phyloP scores from a whole-genome alignment of 2,797 vertebrate species.

The Peromyscus attwateri region DNA sequence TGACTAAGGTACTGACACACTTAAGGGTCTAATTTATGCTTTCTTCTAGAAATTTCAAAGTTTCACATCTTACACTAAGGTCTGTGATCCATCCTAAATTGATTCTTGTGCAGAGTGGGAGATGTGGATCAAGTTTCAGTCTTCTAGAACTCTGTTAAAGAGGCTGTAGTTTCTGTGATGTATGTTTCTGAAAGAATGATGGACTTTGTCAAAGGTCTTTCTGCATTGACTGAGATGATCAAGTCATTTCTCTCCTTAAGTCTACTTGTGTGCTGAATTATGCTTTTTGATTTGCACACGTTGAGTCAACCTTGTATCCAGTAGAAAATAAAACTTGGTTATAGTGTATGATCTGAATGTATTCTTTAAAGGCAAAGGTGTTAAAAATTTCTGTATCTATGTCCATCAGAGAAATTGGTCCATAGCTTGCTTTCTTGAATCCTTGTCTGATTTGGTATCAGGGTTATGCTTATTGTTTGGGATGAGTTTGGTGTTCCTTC shows the following conservation, averaged over 20 bases:
- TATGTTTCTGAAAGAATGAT: background rate
- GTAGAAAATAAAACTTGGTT: background rate
- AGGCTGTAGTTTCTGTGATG: background rate
- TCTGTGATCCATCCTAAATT: background rate
- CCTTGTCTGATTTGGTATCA: background rate
- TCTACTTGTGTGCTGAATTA: background rate
- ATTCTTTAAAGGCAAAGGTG: background rate
- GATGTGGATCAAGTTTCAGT: background rate
- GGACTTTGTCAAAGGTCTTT: background rate
- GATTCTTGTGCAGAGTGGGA: background rate
- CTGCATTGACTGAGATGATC: background rate
- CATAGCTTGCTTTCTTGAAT: background rate
- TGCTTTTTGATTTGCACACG: background rate
- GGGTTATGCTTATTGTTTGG: background rate
- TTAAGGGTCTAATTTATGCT: background rate
- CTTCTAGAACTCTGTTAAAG: background rate
- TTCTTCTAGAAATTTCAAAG: background rate
- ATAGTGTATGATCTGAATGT: background rate
- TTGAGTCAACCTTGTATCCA: background rate
- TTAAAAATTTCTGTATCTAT: background rate
- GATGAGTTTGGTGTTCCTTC: background rate
- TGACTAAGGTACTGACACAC: background rate
- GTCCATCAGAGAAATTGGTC: background rate
- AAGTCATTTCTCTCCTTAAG: background rate
- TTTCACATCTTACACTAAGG: background rate